These are phyloP conservation scores for Hippopotamyrus pictus DNA, from an alignment of 2,797 vertebrate genomes.

Conservation along the genomic window DNA sequence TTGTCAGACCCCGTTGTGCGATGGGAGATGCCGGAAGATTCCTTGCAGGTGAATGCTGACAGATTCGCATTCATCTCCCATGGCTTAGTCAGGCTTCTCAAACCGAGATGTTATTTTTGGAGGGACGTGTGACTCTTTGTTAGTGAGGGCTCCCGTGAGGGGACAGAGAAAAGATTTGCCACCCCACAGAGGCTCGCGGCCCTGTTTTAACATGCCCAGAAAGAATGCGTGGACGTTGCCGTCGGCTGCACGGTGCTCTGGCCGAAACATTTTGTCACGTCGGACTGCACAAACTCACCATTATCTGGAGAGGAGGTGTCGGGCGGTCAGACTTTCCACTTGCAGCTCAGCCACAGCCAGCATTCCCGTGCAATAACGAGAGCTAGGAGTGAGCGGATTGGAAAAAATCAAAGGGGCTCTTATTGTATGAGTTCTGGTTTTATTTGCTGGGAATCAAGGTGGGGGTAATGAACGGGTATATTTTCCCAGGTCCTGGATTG, in stretches of 20 bases:
- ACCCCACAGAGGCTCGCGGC: conserved; percentile 14
- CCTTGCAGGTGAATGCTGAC: conserved; percentile 44
- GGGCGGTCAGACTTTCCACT: conserved; percentile 38
- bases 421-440: conserved; percentile 14
- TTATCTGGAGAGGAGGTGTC: conserved; percentile 30
- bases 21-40: conserved; percentile 55
- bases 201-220: not conserved
- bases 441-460: not conserved
- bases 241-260: conserved; percentile 15
- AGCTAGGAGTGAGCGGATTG: conserved; percentile 17
- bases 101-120: conserved; percentile 34
- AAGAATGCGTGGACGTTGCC: conserved; percentile 5
- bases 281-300: conserved; percentile 24
- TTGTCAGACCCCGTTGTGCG: conserved; percentile 26
- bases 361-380: conserved; percentile 28
- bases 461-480: not conserved
- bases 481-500: not conserved
- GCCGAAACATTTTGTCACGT: not conserved
- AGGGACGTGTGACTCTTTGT: conserved; percentile 25
- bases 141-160: conserved; percentile 12
- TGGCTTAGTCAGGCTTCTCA: conserved; percentile 40
- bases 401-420: conserved; percentile 28
- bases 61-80: conserved; percentile 39
- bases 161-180: conserved; percentile 34
- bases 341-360: conserved; percentile 23